phyloP scores from a whole-genome alignment of 2,888 invertebrate species.

The Heliconius aoede region DNA sequence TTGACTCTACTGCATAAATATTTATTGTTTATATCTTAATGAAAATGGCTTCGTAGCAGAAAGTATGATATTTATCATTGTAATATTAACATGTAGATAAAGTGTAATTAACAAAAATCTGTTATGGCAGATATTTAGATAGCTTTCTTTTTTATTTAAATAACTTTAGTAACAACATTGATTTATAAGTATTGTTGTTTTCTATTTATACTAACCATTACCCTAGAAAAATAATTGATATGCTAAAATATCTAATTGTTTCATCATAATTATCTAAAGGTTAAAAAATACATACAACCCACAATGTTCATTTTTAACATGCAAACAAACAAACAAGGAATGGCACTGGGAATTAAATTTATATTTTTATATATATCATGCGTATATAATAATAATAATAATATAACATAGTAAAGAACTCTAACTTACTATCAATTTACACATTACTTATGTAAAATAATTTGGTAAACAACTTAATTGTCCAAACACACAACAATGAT shows the following conservation, averaged over 20 bases:
- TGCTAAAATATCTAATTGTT: slow-evolving; percentile 19
- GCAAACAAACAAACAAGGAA: slow-evolving; percentile 35
- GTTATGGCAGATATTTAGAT: neutral
- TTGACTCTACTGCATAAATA: too few relatives aligned
- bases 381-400: neutral
- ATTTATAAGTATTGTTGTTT: neutral
- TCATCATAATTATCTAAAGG: slow-evolving; percentile 4
- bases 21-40: neutral
- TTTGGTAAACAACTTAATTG: slow-evolving; percentile 31
- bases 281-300: slow-evolving; percentile 9
- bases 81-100: neutral
- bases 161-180: too few relatives aligned
- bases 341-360: slow-evolving; percentile 35
- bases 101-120: neutral
- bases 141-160: neutral
- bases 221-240: slow-evolving; percentile 21
- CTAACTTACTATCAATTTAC: too few relatives aligned
- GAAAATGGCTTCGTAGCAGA: neutral
- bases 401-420: neutral
- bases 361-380: neutral
- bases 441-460: slow-evolving; percentile 6
- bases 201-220: neutral
- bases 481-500: slow-evolving; percentile 45
- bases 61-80: neutral
- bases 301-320: slow-evolving; percentile 20